A percentile compares a stretch with the other conserved stretches of the same genome.
Evolutionary conservation across 2,797 vertebrate species (phyloP).

Genomic region (Dendrocincla tyrannina): DNA sequence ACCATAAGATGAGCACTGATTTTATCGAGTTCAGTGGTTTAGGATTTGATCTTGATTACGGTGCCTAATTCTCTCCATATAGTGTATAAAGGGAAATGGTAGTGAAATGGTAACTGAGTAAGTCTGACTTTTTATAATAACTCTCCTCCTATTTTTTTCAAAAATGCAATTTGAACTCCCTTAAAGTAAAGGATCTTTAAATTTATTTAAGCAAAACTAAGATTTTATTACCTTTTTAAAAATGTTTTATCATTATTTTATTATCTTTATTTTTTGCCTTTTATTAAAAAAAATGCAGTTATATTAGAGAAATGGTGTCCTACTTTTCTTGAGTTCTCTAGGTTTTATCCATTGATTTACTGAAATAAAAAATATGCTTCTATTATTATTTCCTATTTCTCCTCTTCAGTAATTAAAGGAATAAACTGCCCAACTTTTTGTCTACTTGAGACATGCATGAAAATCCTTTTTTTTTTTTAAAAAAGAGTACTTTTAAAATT

Average conservation of each 20-base stretch:
- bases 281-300: background rate
- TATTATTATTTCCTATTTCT: background rate
- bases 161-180: background rate
- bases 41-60: background rate
- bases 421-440: background rate
- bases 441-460: background rate
- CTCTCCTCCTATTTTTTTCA: background rate
- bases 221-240: background rate
- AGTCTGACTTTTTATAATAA: background rate
- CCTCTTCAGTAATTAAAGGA: background rate
- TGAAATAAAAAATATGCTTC: background rate
- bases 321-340: background rate
- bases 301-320: background rate
- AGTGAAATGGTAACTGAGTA: background rate
- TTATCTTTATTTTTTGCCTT: background rate
- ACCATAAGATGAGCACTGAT: accelerated
- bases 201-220: background rate
- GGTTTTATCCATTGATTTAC: background rate
- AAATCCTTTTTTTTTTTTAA: background rate
- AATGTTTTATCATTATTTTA: background rate
- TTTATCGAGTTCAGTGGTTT: background rate
- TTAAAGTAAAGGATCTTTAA: background rate
- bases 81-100: background rate
- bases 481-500: background rate
- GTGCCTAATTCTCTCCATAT: background rate